Evolutionary conservation across 2,888 invertebrate species (phyloP), one percentile per base, ranked within the genome.

Genomic region (Amphipoea oculea): DNA sequence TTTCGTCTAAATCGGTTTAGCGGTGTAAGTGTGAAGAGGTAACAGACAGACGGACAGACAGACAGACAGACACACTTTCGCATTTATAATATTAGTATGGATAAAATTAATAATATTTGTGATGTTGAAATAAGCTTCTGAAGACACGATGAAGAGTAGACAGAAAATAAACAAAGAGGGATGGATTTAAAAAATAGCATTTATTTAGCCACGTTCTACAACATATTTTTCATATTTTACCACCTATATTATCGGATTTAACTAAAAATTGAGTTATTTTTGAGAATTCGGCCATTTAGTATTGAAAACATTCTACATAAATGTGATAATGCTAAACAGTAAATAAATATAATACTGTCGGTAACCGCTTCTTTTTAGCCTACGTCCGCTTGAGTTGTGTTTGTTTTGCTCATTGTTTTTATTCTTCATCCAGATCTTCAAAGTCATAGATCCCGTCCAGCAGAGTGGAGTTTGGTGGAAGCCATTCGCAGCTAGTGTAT

Each of bases 381-480:
- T 0, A 11, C 5, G 23, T n/a, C 5, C 12, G 2, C 20, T 36
- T 54, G 14, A 23, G 9, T 23, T 23, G 0, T 14, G 23, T 36
- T 54, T 11, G 9, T 68, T 20, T 20, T 68, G 0, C 45, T 69
- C 4, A 4, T 51, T 40, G 14, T 62, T 14, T 48, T 73, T 87
- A 83, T 57, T 90, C 86, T 79, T 90, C 86, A 77, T 88, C 86
- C 60, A 85, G 74, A 73, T 89, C 86, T 60, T 88, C 85, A 71
- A 86, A 87, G 51, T 90, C 87, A 80, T 91, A 94, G 73, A 92
- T 91, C 70, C 93, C 92, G 79, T 95, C 96, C 69, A 92, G 94
- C 65, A 98, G 97, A 1, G 95, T 94, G 5, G 97, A 97, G 67
- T 98, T 98, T 94, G 97, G 98, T 68, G 98, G 98, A 65, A 94